Evolutionary conservation across 2,113 vertebrate species (phyloP).

Genomic region (Anseranas semipalmata): DNA sequence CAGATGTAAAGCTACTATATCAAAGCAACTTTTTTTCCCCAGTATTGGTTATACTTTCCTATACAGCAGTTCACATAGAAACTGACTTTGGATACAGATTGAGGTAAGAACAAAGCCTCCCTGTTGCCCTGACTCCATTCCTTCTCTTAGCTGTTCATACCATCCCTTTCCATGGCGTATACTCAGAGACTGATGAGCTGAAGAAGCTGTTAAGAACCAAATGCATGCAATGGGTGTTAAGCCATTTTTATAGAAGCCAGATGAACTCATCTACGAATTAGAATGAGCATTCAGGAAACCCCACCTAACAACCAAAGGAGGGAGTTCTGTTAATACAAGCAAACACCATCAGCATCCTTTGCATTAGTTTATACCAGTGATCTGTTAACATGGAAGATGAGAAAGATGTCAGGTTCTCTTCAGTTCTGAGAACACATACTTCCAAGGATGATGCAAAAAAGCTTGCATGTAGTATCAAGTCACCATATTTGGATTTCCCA

Average conservation of each 20-base stretch:
- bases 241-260: background rate
- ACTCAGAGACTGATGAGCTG: background rate
- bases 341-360: background rate
- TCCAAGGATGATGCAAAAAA: background rate
- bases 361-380: background rate
- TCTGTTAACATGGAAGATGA: accelerated
- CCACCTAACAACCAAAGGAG: background rate
- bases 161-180: background rate
- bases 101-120: background rate
- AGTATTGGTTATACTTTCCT: background rate
- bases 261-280: background rate
- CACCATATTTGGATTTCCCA: background rate
- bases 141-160: background rate
- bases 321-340: background rate
- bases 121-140: background rate
- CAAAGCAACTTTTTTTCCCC: background rate
- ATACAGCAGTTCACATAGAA: background rate
- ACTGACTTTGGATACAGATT: background rate
- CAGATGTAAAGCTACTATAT: background rate
- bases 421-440: background rate
- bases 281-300: background rate
- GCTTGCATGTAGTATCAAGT: background rate
- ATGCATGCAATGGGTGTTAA: background rate
- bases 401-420: background rate
- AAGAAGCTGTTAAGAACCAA: background rate